Evolutionary conservation across 2,113 vertebrate genomes (phyloP).

Genomic region (Ceyx cyanopectus): DNA sequence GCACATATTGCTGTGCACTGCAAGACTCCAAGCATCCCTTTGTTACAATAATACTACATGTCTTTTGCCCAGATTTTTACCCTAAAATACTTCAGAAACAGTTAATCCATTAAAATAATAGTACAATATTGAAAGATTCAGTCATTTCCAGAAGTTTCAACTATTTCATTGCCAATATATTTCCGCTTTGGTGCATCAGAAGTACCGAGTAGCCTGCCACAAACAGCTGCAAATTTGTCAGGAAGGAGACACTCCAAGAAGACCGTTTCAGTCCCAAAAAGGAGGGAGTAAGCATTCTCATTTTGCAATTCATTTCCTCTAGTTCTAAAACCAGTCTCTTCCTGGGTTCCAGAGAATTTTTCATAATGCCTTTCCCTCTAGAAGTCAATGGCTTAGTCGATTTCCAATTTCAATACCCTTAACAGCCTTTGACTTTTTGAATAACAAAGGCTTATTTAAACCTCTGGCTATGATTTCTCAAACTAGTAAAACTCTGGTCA

Average conservation of each 20-base stretch:
- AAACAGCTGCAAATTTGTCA: slow-evolving; percentile 33
- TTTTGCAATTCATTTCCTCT: background rate
- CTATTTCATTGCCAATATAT: background rate
- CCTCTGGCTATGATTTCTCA: slow-evolving; percentile 40
- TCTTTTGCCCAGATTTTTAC: background rate
- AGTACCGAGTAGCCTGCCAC: slow-evolving; percentile 11
- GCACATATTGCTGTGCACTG: background rate
- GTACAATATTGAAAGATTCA: background rate
- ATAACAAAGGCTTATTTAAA: slow-evolving; percentile 57
- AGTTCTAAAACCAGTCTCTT: background rate
- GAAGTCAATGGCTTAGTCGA: slow-evolving; percentile 46
- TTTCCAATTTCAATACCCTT: slow-evolving; percentile 53
- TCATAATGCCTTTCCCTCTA: slow-evolving; percentile 25
- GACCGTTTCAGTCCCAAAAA: background rate
- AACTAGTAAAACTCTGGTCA: background rate
- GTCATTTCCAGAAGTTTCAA: background rate
- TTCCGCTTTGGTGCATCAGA: slow-evolving; percentile 11
- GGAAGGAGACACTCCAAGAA: slow-evolving; percentile 1
- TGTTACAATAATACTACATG: background rate
- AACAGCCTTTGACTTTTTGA: slow-evolving; percentile 34
- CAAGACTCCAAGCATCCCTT: background rate
- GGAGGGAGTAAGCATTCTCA: background rate
- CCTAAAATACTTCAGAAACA: background rate
- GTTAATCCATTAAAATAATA: background rate
- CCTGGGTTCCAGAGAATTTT: slow-evolving; percentile 17